A percentile compares a stretch with the other conserved stretches of the same genome.
Conservation (phyloP, 2,113 vertebrate species). For the Rhadina sibilatrix region DNA sequence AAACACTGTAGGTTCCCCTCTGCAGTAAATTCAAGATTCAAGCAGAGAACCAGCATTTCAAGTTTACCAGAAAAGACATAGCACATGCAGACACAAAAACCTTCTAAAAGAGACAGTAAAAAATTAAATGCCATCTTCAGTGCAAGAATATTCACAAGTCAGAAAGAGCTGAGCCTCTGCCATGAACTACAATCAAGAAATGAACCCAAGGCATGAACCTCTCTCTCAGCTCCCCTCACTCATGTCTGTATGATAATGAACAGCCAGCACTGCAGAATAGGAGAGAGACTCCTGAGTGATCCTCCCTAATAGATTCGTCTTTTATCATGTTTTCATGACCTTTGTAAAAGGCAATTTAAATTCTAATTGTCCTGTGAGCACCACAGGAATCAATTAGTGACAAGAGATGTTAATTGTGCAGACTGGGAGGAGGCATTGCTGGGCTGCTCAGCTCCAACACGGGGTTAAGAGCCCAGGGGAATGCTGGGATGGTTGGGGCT, state of each 20-base stretch:
- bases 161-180: background rate
- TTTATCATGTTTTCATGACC: conserved; percentile 78
- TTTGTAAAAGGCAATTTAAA: conserved; percentile 81
- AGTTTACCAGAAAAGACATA: background rate
- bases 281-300: conserved; percentile 42
- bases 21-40: background rate
- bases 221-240: background rate
- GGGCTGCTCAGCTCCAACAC: conserved; percentile 28
- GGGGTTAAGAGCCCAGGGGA: conserved; percentile 58
- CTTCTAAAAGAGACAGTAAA: background rate
- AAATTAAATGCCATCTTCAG: background rate
- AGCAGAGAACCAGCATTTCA: background rate
- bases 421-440: conserved; percentile 46
- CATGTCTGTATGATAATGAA: background rate
- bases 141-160: conserved; percentile 2
- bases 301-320: conserved; percentile 72
- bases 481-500: conserved; percentile 12
- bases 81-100: background rate
- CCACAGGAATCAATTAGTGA: conserved; percentile 79
- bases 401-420: conserved; percentile 70
- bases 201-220: background rate
- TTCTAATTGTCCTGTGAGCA: conserved; percentile 77
- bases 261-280: background rate
- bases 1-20: background rate
- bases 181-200: conserved; percentile 19